Base-by-base conservation (phyloP, 2,888 invertebrate genomes). In the Synanthedon tipuliformis region DNA sequence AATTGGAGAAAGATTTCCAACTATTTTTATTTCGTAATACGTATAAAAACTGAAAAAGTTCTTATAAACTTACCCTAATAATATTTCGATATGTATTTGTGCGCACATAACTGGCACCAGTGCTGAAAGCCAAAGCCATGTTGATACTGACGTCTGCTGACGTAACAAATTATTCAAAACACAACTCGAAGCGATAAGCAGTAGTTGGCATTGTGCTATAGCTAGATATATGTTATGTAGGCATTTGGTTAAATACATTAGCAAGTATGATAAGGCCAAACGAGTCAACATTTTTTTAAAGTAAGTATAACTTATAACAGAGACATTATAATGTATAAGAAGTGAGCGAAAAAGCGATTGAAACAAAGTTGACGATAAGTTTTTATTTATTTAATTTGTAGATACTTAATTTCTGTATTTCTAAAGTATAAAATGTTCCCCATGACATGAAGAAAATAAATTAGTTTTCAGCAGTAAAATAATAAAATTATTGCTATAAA, bases 51-150 rank as follows among this genome's bases (percentile, higher is more conserved):
- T 45, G 13, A 50, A 34, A 41, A 48, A 11, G n/a, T 45, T 49
- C 53, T 53, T 41, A 51, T 13, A 40, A 56, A 76, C 79, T 66
- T 66, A 85, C 85, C 66, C 81, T 67, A 53, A 66, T 58, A 23
- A 68, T 60, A 56, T 71, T 71, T 18, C 72, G 67, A 41, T 80
- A 58, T 51, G 65, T 54, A 56, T 68, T 68, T 3, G 75, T 63
- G 18, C 75, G 69, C 57, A 80, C 60, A 53, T 81, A 76, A 73
- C 75, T 66, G 58, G 74, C 75, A 59, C 80, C 72, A 23, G 68
- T 66, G 60, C 73, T 78, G 61, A 83, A 73, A 74, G 81, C 81
- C 61, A 83, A 73, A 74, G 81, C 81, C 83, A 83, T 83, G 56
- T 71, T 78, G 69, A 52, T 53, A 78, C 76, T 77, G 71, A 73